These are phyloP conservation scores for Ploceus nigricollis DNA, from an alignment of 2,113 vertebrate species.

Conservation along the genomic window DNA sequence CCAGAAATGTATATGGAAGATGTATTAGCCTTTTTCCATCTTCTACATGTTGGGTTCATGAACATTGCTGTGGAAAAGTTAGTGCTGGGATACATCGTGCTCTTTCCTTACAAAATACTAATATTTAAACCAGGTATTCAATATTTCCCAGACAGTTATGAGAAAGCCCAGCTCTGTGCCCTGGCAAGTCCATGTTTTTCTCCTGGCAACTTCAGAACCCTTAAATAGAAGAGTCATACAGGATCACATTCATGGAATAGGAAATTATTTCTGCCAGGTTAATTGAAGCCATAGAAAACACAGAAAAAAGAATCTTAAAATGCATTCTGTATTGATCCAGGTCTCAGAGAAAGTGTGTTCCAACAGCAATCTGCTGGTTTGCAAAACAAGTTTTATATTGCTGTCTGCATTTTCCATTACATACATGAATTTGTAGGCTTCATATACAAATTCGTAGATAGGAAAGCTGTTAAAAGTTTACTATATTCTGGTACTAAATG, in stretches of 20 bases:
- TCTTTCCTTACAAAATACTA: background rate
- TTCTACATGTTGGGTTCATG: background rate
- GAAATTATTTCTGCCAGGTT: background rate
- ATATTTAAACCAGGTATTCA: background rate
- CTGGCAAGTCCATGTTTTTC: background rate
- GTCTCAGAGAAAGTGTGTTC: background rate
- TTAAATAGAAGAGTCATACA: background rate
- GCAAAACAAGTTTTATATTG: background rate
- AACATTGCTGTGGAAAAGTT: background rate
- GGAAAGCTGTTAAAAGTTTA: background rate
- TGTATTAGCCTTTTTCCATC: background rate
- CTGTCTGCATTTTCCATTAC: background rate
- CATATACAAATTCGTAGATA: background rate
- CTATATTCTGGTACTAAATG: background rate
- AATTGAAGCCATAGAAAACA: background rate
- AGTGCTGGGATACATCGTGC: background rate
- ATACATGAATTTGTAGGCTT: background rate
- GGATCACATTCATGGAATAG: background rate
- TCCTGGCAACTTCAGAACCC: background rate
- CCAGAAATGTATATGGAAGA: background rate
- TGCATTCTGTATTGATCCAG: background rate
- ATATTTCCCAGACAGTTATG: background rate
- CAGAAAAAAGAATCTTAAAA: background rate
- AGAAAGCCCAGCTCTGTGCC: background rate
- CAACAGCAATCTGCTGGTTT: background rate